Base-by-base conservation (phyloP, 2,797 vertebrate genomes). In the Xyrichtys novacula region DNA sequence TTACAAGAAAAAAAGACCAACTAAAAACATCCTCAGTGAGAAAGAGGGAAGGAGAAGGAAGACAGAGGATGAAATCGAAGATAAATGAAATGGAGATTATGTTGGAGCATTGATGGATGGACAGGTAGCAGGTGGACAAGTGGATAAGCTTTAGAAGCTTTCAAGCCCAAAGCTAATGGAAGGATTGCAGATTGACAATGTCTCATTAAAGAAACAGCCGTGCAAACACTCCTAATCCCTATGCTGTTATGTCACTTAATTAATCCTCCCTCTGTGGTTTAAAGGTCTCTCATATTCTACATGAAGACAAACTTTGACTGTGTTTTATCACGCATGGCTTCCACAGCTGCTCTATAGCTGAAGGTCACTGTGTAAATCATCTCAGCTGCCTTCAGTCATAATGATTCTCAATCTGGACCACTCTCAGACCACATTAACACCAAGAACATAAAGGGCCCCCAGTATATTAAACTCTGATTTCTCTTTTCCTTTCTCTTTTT, bases 181-280 rank as follows among this genome's bases (percentile, higher is more conserved):
- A 19, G 66, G 47, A 57, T 20, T 29, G 58, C 40, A 49, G 36
- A 29, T 38, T 36, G 54, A 38, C 38, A 3, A 19, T 7, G 53
- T 49, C 38, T 77, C 64, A 58, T 71, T 49, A 64, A 64, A 63
- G 56, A 54, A 40, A 39, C 43, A 48, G 16, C 31, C 29, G 44
- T 46, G 32, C 65, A 63, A 73, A 58, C 49, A 28, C 20, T 63
- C 19, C 38, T 57, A 67, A 80, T 61, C 78, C 65, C 71, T 38
- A 6, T 36, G 65, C 50, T 69, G 47, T 53, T 79, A 47, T 50
- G 56, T 43, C 55, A 44, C 64, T 64, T 76, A 31, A 31, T 80
- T 89, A 69, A 89, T 88, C 83, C 76, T 23, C 47, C 80, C 68
- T 76, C 54, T 78, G 77, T 65, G 73, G 54, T 76, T 75, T 48